phyloP scores from a whole-genome alignment of 2,888 invertebrate species.

The Lasioglossum pauxillum region DNA sequence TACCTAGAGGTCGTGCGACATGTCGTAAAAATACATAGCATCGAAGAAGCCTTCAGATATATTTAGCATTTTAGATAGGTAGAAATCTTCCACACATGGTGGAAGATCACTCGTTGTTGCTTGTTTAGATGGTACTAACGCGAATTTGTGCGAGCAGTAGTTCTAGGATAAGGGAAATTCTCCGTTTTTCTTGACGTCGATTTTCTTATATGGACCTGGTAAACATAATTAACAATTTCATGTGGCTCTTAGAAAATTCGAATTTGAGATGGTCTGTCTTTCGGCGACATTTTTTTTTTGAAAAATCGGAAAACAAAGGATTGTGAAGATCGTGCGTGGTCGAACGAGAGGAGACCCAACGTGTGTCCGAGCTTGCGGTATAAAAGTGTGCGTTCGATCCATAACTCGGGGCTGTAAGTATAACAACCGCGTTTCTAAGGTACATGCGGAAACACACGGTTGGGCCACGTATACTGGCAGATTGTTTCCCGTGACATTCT shows the following conservation, averaged over 20 bases:
- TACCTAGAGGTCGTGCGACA: not conserved
- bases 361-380: not conserved
- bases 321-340: not conserved
- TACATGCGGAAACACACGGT: constrained; percentile 82
- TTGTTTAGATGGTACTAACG: not conserved
- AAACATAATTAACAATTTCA: too few relatives aligned
- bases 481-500: constrained; percentile 64
- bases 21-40: not conserved
- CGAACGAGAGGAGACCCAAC: not conserved
- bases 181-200: not conserved
- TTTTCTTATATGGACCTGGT: too few relatives aligned
- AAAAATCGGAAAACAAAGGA: not conserved
- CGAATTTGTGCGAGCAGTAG: not conserved
- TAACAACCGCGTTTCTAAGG: constrained; percentile 62
- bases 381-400: constrained; percentile 10
- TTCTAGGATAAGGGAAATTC: not conserved
- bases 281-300: too few relatives aligned
- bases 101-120: not conserved
- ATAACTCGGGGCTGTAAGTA: constrained; percentile 59
- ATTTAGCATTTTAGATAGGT: not conserved
- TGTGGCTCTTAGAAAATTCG: too few relatives aligned
- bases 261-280: too few relatives aligned
- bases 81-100: not conserved
- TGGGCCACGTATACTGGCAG: constrained; percentile 82
- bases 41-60: not conserved